These are phyloP conservation scores for Syritta pipiens DNA, from an alignment of 2,888 invertebrate species.

Conservation along the genomic window DNA sequence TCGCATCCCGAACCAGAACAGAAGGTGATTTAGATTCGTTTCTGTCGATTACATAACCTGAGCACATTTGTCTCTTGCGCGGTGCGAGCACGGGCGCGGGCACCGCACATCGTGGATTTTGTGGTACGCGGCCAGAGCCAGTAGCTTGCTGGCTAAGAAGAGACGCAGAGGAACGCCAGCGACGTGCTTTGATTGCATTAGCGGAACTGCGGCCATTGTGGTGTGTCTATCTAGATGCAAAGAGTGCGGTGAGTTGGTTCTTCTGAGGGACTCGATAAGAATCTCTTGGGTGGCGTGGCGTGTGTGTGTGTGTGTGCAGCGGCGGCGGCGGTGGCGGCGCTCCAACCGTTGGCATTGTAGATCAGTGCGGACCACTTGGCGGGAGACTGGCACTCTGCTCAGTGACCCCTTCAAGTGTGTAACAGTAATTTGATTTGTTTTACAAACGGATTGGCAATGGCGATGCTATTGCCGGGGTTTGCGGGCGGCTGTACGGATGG, in stretches of 20 bases:
- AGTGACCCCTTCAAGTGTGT: conserved; percentile 55
- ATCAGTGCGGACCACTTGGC: not conserved
- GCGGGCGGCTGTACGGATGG: not conserved
- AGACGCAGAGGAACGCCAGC: too few species aligned
- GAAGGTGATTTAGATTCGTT: conserved; percentile 64
- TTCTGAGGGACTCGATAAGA: conserved; percentile 50
- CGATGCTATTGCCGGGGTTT: conserved; percentile 1
- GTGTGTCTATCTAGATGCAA: conserved; percentile 27
- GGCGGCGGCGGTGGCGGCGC: conserved; percentile 4
- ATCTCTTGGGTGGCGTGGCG: conserved; percentile 31
- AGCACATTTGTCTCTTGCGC: conserved; percentile 59
- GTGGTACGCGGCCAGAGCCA: not conserved
- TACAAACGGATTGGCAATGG: conserved; percentile 48
- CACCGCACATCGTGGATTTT: not conserved
- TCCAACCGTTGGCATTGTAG: not conserved
- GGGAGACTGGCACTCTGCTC: conserved; percentile 41
- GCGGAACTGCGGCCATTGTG: conserved; percentile 24
- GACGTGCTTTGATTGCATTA: conserved; percentile 61
- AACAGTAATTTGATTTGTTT: conserved; percentile 66
- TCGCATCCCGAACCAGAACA: conserved; percentile 51
- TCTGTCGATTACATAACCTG: conserved; percentile 65
- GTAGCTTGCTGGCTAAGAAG: conserved; percentile 34
- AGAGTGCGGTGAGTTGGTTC: conserved; percentile 27
- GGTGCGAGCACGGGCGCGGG: not conserved
- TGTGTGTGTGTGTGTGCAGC: conserved; percentile 11